A percentile compares a stretch with the other conserved stretches of the same genome.
These are phyloP conservation scores for Plutomurus gul DNA, from an alignment of 1,140 invertebrate species.

Conservation along the genomic window DNA sequence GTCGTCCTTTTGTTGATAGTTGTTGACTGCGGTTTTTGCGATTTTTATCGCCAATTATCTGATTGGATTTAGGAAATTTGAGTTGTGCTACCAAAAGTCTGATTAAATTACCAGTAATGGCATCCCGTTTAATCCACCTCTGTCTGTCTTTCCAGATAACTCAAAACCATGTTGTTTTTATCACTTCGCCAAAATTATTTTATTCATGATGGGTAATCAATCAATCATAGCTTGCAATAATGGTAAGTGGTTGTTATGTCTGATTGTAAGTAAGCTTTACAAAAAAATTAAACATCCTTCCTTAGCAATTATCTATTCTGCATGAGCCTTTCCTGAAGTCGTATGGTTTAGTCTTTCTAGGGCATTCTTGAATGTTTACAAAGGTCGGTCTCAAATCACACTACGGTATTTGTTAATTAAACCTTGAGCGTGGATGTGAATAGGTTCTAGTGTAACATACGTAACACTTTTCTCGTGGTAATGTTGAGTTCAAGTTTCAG, in stretches of 20 bases:
- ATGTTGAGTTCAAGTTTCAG: too few species aligned
- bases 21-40: too few species aligned
- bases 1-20: too few species aligned
- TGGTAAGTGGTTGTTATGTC: conserved; percentile 36
- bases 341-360: too few species aligned
- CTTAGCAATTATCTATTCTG: neutral
- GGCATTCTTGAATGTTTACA: too few species aligned
- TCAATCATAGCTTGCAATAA: conserved; percentile 29
- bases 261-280: too few species aligned
- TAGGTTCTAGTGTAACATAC: too few species aligned
- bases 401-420: too few species aligned
- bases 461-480: too few species aligned
- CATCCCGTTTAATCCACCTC: conserved; percentile 35
- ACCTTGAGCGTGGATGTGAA: too few species aligned
- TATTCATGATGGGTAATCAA: conserved; percentile 35
- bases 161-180: conserved; percentile 35
- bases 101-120: neutral
- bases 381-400: too few species aligned
- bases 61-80: neutral
- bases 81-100: neutral
- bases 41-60: neutral
- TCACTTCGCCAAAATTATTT: conserved; percentile 32
- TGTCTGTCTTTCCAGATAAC: conserved; percentile 43
- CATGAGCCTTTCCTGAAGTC: neutral
- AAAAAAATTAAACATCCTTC: neutral